Conservation (phyloP, 2,888 invertebrate species). For the Sesamia inferens region DNA sequence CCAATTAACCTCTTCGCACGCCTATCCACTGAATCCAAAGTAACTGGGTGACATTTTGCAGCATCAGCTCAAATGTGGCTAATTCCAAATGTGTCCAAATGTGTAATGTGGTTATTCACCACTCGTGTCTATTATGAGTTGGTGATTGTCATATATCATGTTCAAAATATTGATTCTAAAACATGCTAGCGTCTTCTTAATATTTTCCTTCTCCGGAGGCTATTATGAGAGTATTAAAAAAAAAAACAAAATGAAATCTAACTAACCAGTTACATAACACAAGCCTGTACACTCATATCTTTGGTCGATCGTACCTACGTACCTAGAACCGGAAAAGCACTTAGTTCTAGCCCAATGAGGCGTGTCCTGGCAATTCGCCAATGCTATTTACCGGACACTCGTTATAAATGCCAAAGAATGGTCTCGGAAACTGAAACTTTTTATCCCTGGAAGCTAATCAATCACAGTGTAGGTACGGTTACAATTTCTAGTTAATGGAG, state of each 20-base stretch:
- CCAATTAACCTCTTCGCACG: too few relatives aligned
- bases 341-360: conserved; percentile 63
- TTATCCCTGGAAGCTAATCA: conserved; percentile 55
- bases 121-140: too few relatives aligned
- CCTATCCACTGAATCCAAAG: too few relatives aligned
- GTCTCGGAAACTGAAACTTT: conserved; percentile 49
- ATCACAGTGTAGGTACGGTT: conserved; percentile 29
- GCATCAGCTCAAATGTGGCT: too few relatives aligned
- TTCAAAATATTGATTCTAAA: too few relatives aligned
- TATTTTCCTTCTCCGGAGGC: not conserved
- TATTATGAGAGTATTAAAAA: not conserved
- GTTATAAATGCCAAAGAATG: conserved; percentile 60
- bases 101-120: too few relatives aligned
- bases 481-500: conserved; percentile 13
- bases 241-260: not conserved
- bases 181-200: too few relatives aligned
- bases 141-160: too few relatives aligned
- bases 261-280: not conserved
- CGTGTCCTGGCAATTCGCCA: conserved; percentile 62
- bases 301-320: conserved; percentile 13
- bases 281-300: not conserved
- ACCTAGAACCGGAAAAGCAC: conserved; percentile 54
- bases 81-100: too few relatives aligned
- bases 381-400: conserved; percentile 62
- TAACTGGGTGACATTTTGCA: too few relatives aligned